Base-by-base conservation (phyloP, 2,113 vertebrate genomes). In the Rhinogobius similis region DNA sequence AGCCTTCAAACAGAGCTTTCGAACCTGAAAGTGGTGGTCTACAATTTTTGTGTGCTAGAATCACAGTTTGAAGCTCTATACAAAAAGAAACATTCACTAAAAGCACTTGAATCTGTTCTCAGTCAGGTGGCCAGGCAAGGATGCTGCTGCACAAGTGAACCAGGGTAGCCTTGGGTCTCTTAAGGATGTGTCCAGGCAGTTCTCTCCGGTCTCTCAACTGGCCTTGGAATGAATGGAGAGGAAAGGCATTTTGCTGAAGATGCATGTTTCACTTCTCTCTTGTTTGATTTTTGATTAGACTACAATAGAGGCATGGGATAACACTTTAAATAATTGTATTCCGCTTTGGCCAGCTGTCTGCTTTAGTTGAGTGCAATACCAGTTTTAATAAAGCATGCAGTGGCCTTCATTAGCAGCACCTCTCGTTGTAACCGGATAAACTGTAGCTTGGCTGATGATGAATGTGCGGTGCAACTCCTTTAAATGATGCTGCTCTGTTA, bases 361-460 rank as follows among this genome's bases (percentile, higher is more conserved):
- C 36, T 21, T 4, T n/a, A 5, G 9, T 38, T 39, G 5, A 55
- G 58, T 50, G 10, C 72, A n/a, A 58, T 39, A 66, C 27, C 26
- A 50, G 50, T 26, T 71, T 23, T 63, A 66, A 78, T 77, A 38
- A 69, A 79, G 39, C 44, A 36, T 27, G 67, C 27, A 12, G n/a
- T 44, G 3, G 58, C 8, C 14, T 77, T 61, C 76, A 77, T 70
- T 65, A 56, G 50, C 62, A 50, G 63, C 72, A 26, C 10, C 26
- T 72, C 36, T 72, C 20, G 65, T 67, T 78, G 44, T 58, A 72
- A 82, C 26, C 68, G 27, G 66, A 26, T 75, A 72, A 77, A 79
- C 55, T 61, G 41, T 75, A 79, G 66, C 72, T 77, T 77, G 74
- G 46, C 44, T 71, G 67, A 72, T 85, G 82, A 89, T 83, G 36